Conservation (phyloP, 2,888 invertebrate genomes). For the Aspidiotus destructor region DNA sequence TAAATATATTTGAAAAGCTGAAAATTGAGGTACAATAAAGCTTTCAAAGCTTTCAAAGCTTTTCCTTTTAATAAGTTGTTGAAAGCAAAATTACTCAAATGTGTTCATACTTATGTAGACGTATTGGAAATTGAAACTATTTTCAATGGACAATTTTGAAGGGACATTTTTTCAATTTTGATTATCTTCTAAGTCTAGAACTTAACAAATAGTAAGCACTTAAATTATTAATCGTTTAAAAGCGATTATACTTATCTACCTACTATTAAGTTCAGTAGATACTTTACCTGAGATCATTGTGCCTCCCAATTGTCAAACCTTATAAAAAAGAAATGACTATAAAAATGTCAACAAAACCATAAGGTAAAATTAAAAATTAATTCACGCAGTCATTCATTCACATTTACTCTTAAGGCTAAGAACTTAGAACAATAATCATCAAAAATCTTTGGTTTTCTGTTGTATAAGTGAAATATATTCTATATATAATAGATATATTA, state of each 20-base stretch:
- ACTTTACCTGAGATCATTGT: conserved; percentile 19
- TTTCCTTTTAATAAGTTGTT: no score
- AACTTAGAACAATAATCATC: no score
- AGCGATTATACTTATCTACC: conserved; percentile 13
- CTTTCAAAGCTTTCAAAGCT: no score
- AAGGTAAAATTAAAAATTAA: conserved; percentile 12
- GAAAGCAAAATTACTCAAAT: no score
- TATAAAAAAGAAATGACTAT: conserved; percentile 16
- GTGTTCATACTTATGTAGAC: no score
- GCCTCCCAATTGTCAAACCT: conserved; percentile 16
- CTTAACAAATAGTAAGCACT: conserved; percentile 7
- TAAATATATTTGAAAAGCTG: no score
- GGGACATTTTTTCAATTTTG: not conserved
- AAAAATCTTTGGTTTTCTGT: no score
- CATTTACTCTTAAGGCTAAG: not conserved
- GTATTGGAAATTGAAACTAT: no score
- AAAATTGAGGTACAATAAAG: no score
- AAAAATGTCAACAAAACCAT: conserved; percentile 17
- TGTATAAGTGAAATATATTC: no score
- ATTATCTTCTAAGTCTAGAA: not conserved
- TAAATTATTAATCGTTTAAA: conserved; percentile 13
- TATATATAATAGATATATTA: no score
- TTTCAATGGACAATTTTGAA: not conserved
- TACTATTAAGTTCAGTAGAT: conserved; percentile 15
- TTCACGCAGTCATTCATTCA: not conserved